Percentiles rank a stretch among this genome's conserved stretches.
phyloP scores from a whole-genome alignment of 2,888 invertebrate species.

The Auanema freiburgensis region DNA sequence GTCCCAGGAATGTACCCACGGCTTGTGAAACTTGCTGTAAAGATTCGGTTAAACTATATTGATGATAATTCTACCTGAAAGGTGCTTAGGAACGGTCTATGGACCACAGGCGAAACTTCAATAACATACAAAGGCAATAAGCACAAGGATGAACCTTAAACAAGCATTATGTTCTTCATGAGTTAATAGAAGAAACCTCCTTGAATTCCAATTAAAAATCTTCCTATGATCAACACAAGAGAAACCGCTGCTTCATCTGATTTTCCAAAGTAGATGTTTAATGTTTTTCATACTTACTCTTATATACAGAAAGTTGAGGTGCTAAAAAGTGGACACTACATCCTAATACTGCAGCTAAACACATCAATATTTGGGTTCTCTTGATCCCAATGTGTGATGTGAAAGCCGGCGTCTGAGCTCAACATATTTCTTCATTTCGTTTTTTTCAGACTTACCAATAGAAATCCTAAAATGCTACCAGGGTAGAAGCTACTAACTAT shows the following conservation, averaged over 20 bases:
- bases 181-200: slow-evolving; percentile 29
- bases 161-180: background rate
- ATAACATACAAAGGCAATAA: slow-evolving; percentile 61
- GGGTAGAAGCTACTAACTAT: slow-evolving; percentile 59
- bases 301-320: slow-evolving; percentile 22
- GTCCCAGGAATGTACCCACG: slow-evolving; percentile 54
- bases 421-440: background rate
- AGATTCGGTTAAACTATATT: slow-evolving; percentile 1
- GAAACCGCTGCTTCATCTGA: slow-evolving; percentile 43
- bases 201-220: slow-evolving; percentile 59
- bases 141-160: slow-evolving; percentile 48
- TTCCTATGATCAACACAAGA: slow-evolving; percentile 46
- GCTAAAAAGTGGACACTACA: slow-evolving; percentile 49
- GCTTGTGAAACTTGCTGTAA: slow-evolving; percentile 61
- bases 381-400: slow-evolving; percentile 52
- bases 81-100: slow-evolving; percentile 52
- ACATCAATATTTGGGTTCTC: slow-evolving; percentile 44
- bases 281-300: slow-evolving; percentile 12
- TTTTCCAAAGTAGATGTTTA: slow-evolving; percentile 6
- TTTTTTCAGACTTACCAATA: slow-evolving; percentile 35
- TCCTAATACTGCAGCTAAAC: slow-evolving; percentile 50
- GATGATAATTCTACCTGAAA: slow-evolving; percentile 40
- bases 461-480: slow-evolving; percentile 58
- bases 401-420: slow-evolving; percentile 51
- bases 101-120: slow-evolving; percentile 49